Evolutionary conservation across 1,140 invertebrate species (phyloP), one percentile per base, ranked within the genome.

Genomic region (Drosophila sproati): DNA sequence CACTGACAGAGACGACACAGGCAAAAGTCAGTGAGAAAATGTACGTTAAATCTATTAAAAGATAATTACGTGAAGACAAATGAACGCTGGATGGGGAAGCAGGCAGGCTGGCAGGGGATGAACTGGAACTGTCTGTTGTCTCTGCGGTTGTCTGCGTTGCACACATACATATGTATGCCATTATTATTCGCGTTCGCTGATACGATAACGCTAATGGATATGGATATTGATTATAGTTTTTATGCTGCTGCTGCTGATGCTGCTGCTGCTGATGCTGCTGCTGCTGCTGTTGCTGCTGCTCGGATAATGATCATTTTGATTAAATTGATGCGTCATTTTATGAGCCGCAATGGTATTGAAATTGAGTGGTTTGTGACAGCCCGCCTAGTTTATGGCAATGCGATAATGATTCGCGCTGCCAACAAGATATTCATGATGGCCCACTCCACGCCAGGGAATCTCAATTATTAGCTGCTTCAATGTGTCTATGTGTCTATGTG

Each of bases 201-300:
- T 83, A 89, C 85, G 85, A 89, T 89, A 89, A 89, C 75, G 86
- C 85, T 89, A 89, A 89, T 89, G 85, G 80, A 89, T 89, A 89
- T 89, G 85, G 85, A 89, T 89, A 89, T 89, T 89, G 85, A 89
- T 89, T 89, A 89, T 89, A 89, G 85, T 89, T 89, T 89, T 85
- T 89, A 85, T 89, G 83, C 62, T 47, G 43, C 62, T 64, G 34
- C 37, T 39, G 0, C 37, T 54, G 7, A 61, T 20, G 20, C 20
- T 20, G 20, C 35, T 55, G 60, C 43, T 59, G 31, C 47, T 63
- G 73, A 52, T 51, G 78, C 72, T 51, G 62, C 31, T 41, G 39
- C 56, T 37, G 59, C n/a, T 72, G 77, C 34, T 66, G 43, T 52
- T 54, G 51, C 32, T 64, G 31, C 32, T 52, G n/a, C 34, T 45